A percentile compares a stretch with the other conserved stretches of the same genome.
These are phyloP conservation scores for Sabatieria punctata DNA, from an alignment of 2,888 invertebrate genomes.

Conservation along the genomic window DNA sequence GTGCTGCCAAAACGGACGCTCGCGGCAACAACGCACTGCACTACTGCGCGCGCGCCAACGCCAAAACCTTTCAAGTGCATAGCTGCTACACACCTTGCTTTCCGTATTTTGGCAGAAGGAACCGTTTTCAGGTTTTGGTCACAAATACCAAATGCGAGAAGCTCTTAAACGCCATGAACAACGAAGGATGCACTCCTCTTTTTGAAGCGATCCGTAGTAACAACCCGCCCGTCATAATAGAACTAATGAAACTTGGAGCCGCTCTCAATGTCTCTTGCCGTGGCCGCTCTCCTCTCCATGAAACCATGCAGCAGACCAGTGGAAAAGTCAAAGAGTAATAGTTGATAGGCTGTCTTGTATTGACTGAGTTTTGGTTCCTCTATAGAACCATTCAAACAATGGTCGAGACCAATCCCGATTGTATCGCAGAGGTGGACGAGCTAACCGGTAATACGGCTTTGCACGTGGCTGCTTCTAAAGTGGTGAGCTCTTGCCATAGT, in stretches of 20 bases:
- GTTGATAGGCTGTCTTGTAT: no score
- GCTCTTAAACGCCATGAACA: slow-evolving; percentile 73
- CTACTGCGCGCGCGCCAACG: slow-evolving; percentile 93
- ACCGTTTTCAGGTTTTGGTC: no score
- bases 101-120: no score
- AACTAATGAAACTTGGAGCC: slow-evolving; percentile 23
- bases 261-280: slow-evolving; percentile 17
- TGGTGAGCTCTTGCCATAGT: no score
- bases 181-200: slow-evolving; percentile 77
- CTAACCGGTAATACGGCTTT: slow-evolving; percentile 21
- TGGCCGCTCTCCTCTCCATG: slow-evolving; percentile 22
- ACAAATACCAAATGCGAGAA: no score
- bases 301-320: slow-evolving; percentile 19
- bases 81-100: no score
- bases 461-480: slow-evolving; percentile 12
- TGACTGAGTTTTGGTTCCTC: no score
- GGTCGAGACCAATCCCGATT: slow-evolving; percentile 19
- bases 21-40: slow-evolving; percentile 88
- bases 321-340: slow-evolving; percentile 23
- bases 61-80: no score
- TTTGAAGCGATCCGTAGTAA: slow-evolving; percentile 91
- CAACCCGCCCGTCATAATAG: slow-evolving; percentile 26
- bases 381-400: slow-evolving; percentile 18
- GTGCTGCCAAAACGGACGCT: slow-evolving; percentile 72
- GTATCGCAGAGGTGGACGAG: slow-evolving; percentile 20